Conservation (phyloP, 2,113 vertebrate species). For the Acanthochromis polyacanthus region DNA sequence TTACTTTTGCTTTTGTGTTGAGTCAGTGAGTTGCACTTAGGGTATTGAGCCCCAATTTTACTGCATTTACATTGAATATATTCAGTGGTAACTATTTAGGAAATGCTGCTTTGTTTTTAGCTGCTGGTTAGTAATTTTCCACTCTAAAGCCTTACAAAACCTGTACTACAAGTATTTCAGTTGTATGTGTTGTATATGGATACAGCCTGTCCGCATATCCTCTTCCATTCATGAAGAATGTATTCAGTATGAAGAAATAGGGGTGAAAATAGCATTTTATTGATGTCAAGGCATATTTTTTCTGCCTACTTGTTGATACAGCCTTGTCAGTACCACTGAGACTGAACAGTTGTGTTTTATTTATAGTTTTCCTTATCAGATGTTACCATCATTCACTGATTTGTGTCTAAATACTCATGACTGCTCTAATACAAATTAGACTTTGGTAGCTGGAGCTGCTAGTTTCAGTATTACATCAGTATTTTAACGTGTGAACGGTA, state of each 20-base stretch:
- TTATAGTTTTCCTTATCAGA: too few relatives aligned
- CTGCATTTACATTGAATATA: neutral
- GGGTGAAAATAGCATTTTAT: too few relatives aligned
- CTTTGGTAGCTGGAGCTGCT: neutral
- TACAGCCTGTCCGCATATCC: neutral
- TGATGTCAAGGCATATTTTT: neutral
- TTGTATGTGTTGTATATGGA: conserved; percentile 9
- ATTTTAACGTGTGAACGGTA: neutral
- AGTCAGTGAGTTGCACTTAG: neutral
- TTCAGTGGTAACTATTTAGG: conserved; percentile 1
- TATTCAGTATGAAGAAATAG: neutral
- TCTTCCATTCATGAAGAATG: neutral
- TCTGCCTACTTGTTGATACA: neutral
- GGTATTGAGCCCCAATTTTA: neutral
- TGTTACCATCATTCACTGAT: neutral
- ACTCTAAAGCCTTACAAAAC: conserved; percentile 43
- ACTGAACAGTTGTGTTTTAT: too few relatives aligned
- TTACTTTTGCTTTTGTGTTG: neutral
- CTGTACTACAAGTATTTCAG: conserved; percentile 45
- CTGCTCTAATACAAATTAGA: neutral
- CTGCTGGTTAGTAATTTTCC: conserved; percentile 64
- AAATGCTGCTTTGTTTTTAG: neutral
- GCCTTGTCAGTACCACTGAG: too few relatives aligned
- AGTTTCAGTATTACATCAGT: neutral
- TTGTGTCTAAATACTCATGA: neutral